A percentile compares a stretch with the other conserved stretches of the same genome.
These are phyloP conservation scores for Esox niger DNA, from an alignment of 2,113 vertebrate species.

Conservation along the genomic window DNA sequence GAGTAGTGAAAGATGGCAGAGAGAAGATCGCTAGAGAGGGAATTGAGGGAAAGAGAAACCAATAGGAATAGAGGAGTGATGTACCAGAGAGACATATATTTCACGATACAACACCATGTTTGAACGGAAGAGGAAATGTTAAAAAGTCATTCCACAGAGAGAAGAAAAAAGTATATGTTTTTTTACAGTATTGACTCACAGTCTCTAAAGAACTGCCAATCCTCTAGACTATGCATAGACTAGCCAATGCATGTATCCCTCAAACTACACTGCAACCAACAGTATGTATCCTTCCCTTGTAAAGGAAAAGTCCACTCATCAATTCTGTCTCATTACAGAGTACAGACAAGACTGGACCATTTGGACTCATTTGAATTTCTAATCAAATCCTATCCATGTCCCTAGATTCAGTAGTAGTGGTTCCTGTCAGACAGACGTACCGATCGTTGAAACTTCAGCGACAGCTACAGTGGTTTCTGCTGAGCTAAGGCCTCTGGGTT, in stretches of 20 bases:
- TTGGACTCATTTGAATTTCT: slow-evolving; percentile 8
- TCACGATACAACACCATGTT: slow-evolving; percentile 38
- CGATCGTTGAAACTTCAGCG: slow-evolving; percentile 1
- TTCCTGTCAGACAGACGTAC: slow-evolving; percentile 32
- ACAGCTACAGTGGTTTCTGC: neutral
- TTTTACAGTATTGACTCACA: slow-evolving; percentile 25
- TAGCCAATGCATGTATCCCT: too few relatives aligned
- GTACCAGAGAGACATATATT: slow-evolving; percentile 31
- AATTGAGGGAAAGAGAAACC: slow-evolving; percentile 45
- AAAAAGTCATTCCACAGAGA: slow-evolving; percentile 77
- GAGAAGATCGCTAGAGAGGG: slow-evolving; percentile 23
- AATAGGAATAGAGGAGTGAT: slow-evolving; percentile 17
- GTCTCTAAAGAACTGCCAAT: slow-evolving; percentile 27
- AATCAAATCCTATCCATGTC: slow-evolving; percentile 5
- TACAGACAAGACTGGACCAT: neutral
- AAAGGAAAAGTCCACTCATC: slow-evolving; percentile 12
- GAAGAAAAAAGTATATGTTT: slow-evolving; percentile 47
- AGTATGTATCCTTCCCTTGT: neutral
- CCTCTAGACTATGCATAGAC: neutral
- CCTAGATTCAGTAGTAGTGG: neutral
- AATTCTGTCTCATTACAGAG: slow-evolving; percentile 1
- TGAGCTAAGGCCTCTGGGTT: neutral
- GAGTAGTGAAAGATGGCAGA: too few relatives aligned
- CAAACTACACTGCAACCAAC: slow-evolving; percentile 18
- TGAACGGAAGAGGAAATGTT: slow-evolving; percentile 53